These are phyloP conservation scores for Zosterops hypoxanthus DNA, from an alignment of 2,113 vertebrate genomes.

Conservation along the genomic window DNA sequence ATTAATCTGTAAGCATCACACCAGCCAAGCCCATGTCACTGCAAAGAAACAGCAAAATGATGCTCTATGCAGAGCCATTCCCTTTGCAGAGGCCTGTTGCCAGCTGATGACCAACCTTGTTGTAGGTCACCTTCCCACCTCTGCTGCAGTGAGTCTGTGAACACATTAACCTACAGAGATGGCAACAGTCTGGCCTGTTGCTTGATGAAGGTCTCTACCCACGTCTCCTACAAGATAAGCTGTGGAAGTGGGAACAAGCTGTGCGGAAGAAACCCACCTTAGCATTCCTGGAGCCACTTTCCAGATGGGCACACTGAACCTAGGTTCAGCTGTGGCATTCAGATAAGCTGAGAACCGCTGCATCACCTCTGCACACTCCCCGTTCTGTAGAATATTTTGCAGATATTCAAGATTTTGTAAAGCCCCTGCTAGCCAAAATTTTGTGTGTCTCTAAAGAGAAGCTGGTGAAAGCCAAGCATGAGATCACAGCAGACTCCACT, in stretches of 20 bases:
- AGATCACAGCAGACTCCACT: background rate
- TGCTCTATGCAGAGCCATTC: rapidly evolving
- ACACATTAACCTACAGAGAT: background rate
- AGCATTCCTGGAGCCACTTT: background rate
- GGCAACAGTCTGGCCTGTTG: background rate
- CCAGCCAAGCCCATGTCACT: background rate
- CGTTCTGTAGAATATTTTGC: background rate
- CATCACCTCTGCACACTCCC: background rate
- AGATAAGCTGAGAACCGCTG: background rate
- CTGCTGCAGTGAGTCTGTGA: background rate
- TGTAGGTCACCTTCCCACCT: background rate
- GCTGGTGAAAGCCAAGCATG: background rate
- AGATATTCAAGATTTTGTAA: background rate
- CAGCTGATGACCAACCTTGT: background rate
- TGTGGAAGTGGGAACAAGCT: background rate
- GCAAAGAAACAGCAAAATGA: background rate
- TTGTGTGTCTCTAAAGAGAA: background rate
- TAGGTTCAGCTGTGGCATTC: background rate
- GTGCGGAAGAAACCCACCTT: background rate
- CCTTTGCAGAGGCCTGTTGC: background rate
- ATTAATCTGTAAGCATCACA: background rate
- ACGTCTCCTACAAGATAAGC: background rate
- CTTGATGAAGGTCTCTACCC: background rate
- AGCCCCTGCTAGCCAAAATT: background rate
- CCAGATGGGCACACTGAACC: background rate